Base-by-base conservation (phyloP, 2,888 invertebrate species). In the Sussaba pulchella region DNA sequence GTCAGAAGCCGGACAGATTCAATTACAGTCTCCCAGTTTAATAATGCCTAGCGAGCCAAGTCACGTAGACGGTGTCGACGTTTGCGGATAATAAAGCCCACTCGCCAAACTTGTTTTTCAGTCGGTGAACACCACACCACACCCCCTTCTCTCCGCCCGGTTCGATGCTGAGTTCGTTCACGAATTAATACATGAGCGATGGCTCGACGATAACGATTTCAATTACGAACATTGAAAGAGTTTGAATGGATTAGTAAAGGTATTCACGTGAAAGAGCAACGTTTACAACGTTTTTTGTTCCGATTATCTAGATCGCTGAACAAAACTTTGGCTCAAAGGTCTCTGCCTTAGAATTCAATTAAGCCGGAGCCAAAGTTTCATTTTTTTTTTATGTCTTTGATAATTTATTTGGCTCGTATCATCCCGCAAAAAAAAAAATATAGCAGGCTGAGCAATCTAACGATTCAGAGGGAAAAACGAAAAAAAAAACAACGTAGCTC, bases 1-100 rank as follows among this genome's bases (percentile, higher is more conserved):
- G 86, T 85, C 86, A 83, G 87, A 87, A 86, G 84, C 85, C 83
- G 84, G 85, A 86, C 87, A 85, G 85, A 88, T 88, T 88, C 88
- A 86, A 88, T 87, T 88, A 88, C 86, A 83, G 45, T 74, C 24
- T 45, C 67, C 73, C 79, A 78, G 86, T 86, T 88, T 87, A 88
- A 88, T 88, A 87, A 88, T 88, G 85, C 85, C 83, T 74, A 82
- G 69, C 74, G 66, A 84, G 82, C 84, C 85, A 82, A 86, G 87
- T 86, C 86, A 85, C 87, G 86, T 83, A 81, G 71, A n/a, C 82
- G 83, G 74, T 77, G 78, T 78, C 77, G 69, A 76, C 80, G 80
- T 81, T 84, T 73, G 78, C 72, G 80, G 81, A 83, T 82, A 82
- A 84, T 84, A 84, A 84, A 80, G 81, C 77, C 74, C 47, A 69